Conservation (phyloP, 2,113 vertebrate genomes). For the Apteryx mantelli region DNA sequence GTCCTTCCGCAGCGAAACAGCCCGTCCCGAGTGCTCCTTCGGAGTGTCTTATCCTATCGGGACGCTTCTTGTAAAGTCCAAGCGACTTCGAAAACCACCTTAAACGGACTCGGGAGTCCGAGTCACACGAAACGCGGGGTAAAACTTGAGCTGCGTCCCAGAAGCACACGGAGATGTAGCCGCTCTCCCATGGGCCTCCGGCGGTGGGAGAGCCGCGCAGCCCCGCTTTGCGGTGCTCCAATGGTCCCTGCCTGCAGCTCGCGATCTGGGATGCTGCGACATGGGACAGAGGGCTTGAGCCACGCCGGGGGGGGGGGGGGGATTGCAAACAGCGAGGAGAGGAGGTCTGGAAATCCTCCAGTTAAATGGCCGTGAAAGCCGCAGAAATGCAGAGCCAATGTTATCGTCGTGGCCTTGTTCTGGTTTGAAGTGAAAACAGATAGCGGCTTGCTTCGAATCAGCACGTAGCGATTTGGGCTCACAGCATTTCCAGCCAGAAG, state of each 20-base stretch:
- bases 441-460: not conserved
- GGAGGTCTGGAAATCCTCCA: not conserved
- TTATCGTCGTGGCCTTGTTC: not conserved
- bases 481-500: not conserved
- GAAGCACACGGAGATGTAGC: not conserved
- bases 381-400: not conserved
- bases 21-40: not conserved
- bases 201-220: not conserved
- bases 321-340: not conserved
- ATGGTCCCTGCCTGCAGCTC: not conserved
- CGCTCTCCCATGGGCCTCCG: accelerated
- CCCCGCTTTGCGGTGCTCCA: not conserved
- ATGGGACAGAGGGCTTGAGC: not conserved
- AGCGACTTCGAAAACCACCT: not conserved
- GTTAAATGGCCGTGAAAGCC: not conserved
- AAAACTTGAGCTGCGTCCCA: not conserved
- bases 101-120: not conserved
- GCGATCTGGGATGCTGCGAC: not conserved
- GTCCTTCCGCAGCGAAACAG: accelerated
- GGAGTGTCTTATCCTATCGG: accelerated
- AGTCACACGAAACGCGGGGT: not conserved
- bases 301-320: not conserved
- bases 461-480: accelerated
- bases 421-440: not conserved
- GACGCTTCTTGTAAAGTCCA: not conserved